phyloP scores from a whole-genome alignment of 2,113 vertebrate genomes.

The Pungitius pungitius region DNA sequence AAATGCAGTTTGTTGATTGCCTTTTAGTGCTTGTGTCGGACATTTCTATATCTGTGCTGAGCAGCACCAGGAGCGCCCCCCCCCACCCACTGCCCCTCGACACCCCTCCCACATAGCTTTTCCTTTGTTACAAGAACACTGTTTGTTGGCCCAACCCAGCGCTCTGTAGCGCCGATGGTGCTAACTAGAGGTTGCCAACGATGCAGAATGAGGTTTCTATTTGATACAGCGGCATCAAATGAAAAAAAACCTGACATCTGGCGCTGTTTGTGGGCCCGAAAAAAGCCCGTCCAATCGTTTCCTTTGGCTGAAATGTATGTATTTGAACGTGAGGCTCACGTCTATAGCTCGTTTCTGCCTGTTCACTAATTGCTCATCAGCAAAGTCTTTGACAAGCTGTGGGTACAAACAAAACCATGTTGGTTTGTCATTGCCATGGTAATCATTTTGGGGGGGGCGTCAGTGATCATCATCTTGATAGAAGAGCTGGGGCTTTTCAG shows the following conservation, averaged over 20 bases:
- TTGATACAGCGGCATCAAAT: background rate
- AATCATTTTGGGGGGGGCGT: background rate
- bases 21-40: constrained; percentile 75
- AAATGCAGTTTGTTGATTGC: constrained; percentile 67
- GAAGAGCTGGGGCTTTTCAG: background rate
- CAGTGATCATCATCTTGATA: background rate
- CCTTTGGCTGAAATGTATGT: background rate
- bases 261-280: background rate
- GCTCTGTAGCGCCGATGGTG: background rate
- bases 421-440: background rate
- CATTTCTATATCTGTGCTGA: constrained; percentile 72
- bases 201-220: background rate
- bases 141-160: background rate
- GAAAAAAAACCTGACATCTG: too few species aligned
- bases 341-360: background rate
- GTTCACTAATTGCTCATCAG: background rate
- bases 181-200: background rate
- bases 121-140: background rate
- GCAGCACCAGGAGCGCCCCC: constrained; percentile 40
- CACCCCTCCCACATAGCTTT: constrained; percentile 1
- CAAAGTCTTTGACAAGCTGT: background rate
- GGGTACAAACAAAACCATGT: background rate
- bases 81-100: background rate
- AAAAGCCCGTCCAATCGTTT: background rate
- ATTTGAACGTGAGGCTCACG: background rate